Evolutionary conservation across 2,888 invertebrate species (phyloP).

Genomic region (Pinctada fucata): DNA sequence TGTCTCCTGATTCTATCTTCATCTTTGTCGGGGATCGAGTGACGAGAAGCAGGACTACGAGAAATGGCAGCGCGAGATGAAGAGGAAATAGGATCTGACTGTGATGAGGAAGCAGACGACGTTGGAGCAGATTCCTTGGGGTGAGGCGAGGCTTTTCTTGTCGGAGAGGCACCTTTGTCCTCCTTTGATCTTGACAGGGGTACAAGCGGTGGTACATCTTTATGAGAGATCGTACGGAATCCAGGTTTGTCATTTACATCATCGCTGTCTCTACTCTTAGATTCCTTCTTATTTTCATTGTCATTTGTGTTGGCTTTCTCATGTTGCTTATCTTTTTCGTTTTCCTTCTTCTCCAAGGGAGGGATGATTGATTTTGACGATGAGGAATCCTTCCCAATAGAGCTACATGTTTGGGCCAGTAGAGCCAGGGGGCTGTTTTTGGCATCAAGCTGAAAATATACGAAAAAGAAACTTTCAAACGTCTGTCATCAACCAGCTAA

Average conservation of each 20-base stretch:
- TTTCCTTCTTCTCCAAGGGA: slow-evolving; percentile 66
- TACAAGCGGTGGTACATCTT: slow-evolving; percentile 74
- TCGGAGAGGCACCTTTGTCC: slow-evolving; percentile 36
- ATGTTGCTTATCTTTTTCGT: slow-evolving; percentile 49
- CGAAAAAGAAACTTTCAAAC: neutral
- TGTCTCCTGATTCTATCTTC: slow-evolving; percentile 33
- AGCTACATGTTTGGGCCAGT: slow-evolving; percentile 97
- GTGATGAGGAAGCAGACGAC: slow-evolving; percentile 34
- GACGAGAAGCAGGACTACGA: slow-evolving; percentile 36
- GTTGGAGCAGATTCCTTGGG: slow-evolving; percentile 29
- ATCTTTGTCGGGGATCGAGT: slow-evolving; percentile 28
- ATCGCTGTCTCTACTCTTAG: slow-evolving; percentile 60
- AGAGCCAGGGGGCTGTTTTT: slow-evolving; percentile 97
- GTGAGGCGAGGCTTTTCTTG: slow-evolving; percentile 34
- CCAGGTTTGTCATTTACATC: slow-evolving; percentile 63
- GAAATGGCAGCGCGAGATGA: slow-evolving; percentile 27
- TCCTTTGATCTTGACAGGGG: slow-evolving; percentile 59
- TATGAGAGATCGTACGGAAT: slow-evolving; percentile 68
- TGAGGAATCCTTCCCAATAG: slow-evolving; percentile 91
- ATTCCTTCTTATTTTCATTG: slow-evolving; percentile 53
- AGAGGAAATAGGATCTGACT: slow-evolving; percentile 26
- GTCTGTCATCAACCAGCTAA: too few relatives aligned
- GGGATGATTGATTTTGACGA: slow-evolving; percentile 80
- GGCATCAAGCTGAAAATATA: slow-evolving; percentile 91
- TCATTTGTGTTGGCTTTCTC: slow-evolving; percentile 57